Conservation (phyloP, 2,888 invertebrate genomes). For the Dynastes hyllus region DNA sequence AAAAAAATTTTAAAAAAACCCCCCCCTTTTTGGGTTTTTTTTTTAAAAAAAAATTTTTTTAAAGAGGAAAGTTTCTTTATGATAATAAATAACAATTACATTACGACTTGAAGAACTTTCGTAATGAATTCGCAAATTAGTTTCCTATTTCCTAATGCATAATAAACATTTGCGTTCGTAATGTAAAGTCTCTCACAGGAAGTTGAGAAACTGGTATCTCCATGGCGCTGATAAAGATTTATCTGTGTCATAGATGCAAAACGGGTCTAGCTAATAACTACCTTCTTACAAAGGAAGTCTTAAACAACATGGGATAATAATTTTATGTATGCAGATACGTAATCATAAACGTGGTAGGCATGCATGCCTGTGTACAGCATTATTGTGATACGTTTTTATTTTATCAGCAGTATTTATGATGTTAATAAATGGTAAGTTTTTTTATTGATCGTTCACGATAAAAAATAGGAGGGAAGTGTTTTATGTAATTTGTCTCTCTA, state of each 20-base stretch:
- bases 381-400: not conserved
- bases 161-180: conserved; percentile 2
- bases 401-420: not conserved
- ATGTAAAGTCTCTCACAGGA: conserved; percentile 13
- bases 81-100: no score
- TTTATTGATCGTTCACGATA: no score
- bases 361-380: not conserved
- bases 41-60: no score
- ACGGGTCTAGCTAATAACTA: conserved; percentile 12
- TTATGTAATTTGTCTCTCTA: no score
- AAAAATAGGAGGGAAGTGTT: no score
- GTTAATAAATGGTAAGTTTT: not conserved
- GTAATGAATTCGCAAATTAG: conserved; percentile 13
- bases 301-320: conserved; percentile 13
- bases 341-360: conserved; percentile 1
- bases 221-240: conserved; percentile 20
- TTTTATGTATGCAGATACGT: conserved; percentile 7
- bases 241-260: conserved; percentile 19
- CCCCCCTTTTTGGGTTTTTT: no score
- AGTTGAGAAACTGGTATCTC: conserved; percentile 22
- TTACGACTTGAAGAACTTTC: not conserved
- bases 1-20: no score
- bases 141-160: conserved; percentile 26
- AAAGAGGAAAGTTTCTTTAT: no score
- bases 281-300: conserved; percentile 15